phyloP scores from a whole-genome alignment of 1,140 invertebrate genomes.

The Xylocopa sonorina region DNA sequence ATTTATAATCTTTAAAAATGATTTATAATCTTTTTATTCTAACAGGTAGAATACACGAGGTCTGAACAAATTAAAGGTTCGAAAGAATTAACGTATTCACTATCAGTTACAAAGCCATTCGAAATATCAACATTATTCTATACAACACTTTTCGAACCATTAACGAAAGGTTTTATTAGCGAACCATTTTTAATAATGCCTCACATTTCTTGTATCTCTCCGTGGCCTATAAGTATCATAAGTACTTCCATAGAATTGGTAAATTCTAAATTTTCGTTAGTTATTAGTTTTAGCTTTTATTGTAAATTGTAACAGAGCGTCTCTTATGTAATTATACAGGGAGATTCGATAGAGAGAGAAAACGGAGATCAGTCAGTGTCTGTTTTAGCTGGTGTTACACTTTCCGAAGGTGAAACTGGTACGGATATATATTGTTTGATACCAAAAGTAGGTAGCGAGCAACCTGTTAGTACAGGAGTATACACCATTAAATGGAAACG shows the following conservation, averaged over 20 bases:
- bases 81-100: constrained; percentile 84
- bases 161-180: constrained; percentile 86
- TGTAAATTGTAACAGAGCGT: constrained; percentile 1
- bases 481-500: constrained; percentile 90
- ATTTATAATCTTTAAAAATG: constrained; percentile 21
- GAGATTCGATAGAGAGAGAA: constrained; percentile 74
- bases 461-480: constrained; percentile 85
- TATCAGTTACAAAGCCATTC: constrained; percentile 87
- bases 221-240: constrained; percentile 87
- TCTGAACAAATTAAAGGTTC: constrained; percentile 76
- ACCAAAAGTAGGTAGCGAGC: constrained; percentile 81
- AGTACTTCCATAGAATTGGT: constrained; percentile 85
- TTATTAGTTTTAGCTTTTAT: not conserved
- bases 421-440: constrained; percentile 82
- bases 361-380: constrained; percentile 63
- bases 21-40: constrained; percentile 75
- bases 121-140: constrained; percentile 87
- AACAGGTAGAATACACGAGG: constrained; percentile 78
- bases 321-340: constrained; percentile 54
- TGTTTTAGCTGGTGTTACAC: constrained; percentile 71
- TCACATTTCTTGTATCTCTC: constrained; percentile 86
- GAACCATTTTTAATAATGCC: constrained; percentile 88
- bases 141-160: constrained; percentile 85
- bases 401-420: constrained; percentile 81
- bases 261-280: constrained; percentile 67